Conservation (phyloP, 2,113 vertebrate species). For the Narcine bancroftii region DNA sequence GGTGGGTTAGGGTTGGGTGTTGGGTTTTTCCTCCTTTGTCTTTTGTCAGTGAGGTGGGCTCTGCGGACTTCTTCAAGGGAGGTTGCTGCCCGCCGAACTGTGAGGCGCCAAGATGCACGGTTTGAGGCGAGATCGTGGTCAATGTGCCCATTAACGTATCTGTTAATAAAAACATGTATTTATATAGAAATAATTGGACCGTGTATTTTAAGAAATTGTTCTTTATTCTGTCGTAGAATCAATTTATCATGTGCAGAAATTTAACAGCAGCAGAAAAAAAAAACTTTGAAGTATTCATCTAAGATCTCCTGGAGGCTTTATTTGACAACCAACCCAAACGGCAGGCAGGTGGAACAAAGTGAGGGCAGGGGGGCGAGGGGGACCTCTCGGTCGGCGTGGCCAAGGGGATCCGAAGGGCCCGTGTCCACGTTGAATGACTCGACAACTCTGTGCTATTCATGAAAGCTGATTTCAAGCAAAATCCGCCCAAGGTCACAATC, state of each 20-base stretch:
- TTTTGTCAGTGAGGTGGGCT: no score
- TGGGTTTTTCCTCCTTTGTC: no score
- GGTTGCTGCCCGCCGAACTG: no score
- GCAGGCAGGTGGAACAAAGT: no score
- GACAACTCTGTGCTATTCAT: constrained; percentile 29
- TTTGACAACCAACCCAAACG: constrained; percentile 27
- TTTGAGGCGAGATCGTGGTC: no score
- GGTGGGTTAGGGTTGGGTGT: no score
- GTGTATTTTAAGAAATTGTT: constrained; percentile 18
- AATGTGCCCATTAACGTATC: not conserved
- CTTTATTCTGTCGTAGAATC: not conserved
- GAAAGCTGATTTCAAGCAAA: constrained; percentile 35
- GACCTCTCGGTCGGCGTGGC: no score
- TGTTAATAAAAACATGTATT: constrained; percentile 3
- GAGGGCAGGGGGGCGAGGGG: no score
- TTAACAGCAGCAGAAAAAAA: not conserved
- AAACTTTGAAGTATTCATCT: constrained; percentile 19
- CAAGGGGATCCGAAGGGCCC: no score
- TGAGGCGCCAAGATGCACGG: no score
- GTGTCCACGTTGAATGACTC: no score
- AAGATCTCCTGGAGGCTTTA: not conserved
- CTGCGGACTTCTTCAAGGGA: no score
- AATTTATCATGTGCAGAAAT: not conserved
- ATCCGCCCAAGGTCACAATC: constrained; percentile 21
- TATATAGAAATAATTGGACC: not conserved